Base-by-base conservation (phyloP, 2,797 vertebrate genomes). In the Molothrus ater region DNA sequence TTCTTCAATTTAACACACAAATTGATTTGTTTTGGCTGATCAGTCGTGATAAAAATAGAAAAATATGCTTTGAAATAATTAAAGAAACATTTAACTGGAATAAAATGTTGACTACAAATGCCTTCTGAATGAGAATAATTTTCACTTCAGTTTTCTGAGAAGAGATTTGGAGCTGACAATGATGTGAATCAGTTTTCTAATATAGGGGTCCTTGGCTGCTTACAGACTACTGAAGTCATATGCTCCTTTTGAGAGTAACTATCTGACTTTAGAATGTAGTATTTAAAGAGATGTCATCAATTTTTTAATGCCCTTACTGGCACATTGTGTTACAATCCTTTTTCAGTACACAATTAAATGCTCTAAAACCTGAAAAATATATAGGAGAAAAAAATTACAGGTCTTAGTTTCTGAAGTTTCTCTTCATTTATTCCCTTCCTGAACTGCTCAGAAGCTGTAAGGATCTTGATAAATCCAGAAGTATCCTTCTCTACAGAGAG, bases 41-140 rank as follows among this genome's bases (percentile, higher is more conserved):
- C 60, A 79, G 86, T 84, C 34, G 8, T 42, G 76, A 94, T 69
- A 94, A 96, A 95, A 96, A 86, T 73, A 92, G 90, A 88, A 88
- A 78, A 43, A 50, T 18, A 53, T 16, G 15, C 13, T 83, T 86
- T 81, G 57, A 79, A 95, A 76, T 90, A 88, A 93, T 90, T 81
- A 65, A 88, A 90, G 66, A 86, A 90, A 43, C 2, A 61, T 42
- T 84, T 88, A 66, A 56, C 70, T 80, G 42, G 29, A 88, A 86
- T 66, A 73, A 95, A 93, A 51, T 17, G 9, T 43, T 68, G 50
- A 65, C 40, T 70, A 36, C 16, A 75, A 79, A 88, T 48, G 56
- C 18, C 21, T 88, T 90, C 25, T 86, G 43, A 59, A 61, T 57
- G 2, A 60, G 26, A 66, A 64, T 34, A 72, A 86, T 82, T 88